Percentiles rank a stretch among this genome's conserved stretches.
These are phyloP conservation scores for Andricus quercusramuli DNA, from an alignment of 2,888 invertebrate genomes.

Conservation along the genomic window DNA sequence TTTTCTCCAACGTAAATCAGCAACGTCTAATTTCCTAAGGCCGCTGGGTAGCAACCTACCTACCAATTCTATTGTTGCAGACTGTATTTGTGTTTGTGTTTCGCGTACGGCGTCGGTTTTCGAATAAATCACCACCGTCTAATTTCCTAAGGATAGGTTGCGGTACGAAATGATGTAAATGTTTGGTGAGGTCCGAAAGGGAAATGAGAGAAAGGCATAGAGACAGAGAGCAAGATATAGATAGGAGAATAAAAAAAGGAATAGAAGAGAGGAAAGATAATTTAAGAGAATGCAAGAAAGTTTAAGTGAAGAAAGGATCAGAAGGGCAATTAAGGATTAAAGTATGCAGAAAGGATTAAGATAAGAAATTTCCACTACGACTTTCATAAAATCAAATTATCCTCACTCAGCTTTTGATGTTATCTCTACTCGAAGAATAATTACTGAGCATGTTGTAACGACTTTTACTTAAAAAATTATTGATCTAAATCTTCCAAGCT, in stretches of 20 bases:
- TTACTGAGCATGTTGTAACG: neutral
- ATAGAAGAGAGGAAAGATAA: conserved; percentile 43
- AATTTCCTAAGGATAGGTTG: conserved; percentile 54
- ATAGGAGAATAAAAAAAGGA: neutral
- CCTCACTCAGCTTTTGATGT: conserved; percentile 1
- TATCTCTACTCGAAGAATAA: conserved; percentile 8
- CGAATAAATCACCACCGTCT: conserved; percentile 52
- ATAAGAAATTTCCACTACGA: conserved; percentile 28
- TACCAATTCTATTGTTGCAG: conserved; percentile 24
- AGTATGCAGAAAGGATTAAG: neutral
- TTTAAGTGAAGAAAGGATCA: conserved; percentile 15
- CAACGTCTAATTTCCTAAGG: conserved; percentile 58
- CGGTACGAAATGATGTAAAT: conserved; percentile 24
- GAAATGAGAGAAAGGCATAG: conserved; percentile 20
- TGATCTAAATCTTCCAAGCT: too few species aligned
- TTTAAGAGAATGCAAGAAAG: conserved; percentile 46
- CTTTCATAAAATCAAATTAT: conserved; percentile 24
- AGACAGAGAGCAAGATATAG: conserved; percentile 18
- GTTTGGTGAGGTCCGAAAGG: conserved; percentile 1
- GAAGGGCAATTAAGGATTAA: conserved; percentile 6
- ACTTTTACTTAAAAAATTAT: neutral
- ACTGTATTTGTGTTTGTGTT: conserved; percentile 1
- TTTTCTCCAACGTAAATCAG: conserved; percentile 54
- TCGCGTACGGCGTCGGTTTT: conserved; percentile 20
- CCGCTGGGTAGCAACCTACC: conserved; percentile 44